Evolutionary conservation across 37 sponge, comb jelly and placozoan genomes (phyloP).

Genomic region (Beroe ovata): DNA sequence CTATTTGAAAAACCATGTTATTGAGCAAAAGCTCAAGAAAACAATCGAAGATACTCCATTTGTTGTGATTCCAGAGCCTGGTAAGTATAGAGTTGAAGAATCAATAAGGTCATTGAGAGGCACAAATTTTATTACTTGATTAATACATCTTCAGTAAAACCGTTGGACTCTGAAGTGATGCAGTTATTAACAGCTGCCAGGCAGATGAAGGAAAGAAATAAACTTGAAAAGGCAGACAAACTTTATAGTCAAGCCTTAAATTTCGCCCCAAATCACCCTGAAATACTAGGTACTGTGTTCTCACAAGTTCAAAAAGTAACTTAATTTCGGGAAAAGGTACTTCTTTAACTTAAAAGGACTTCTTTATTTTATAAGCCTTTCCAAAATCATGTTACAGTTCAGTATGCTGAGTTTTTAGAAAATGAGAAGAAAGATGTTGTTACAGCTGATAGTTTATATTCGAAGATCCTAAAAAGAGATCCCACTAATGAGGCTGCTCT

Average conservation of each 20-base stretch:
- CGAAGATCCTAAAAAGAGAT: slow-evolving; percentile 65
- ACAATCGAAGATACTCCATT: slow-evolving; percentile 15
- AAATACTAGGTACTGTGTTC: slow-evolving; percentile 45
- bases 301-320: too few species aligned
- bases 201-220: slow-evolving; percentile 36
- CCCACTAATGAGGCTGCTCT: slow-evolving; percentile 50
- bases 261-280: slow-evolving; percentile 58
- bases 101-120: neutral
- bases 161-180: slow-evolving; percentile 12
- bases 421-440: slow-evolving; percentile 69
- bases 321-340: too few species aligned
- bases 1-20: neutral
- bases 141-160: slow-evolving; percentile 22
- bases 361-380: too few species aligned
- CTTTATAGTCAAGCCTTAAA: slow-evolving; percentile 45
- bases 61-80: slow-evolving; percentile 56
- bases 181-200: slow-evolving; percentile 9
- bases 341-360: too few species aligned
- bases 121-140: neutral
- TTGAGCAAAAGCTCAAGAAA: neutral
- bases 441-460: slow-evolving; percentile 65
- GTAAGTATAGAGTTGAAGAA: neutral
- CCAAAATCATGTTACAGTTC: neutral
- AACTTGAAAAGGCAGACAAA: slow-evolving; percentile 54
- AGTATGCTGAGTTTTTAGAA: slow-evolving; percentile 70